Evolutionary conservation across 2,797 vertebrate genomes (phyloP).

Genomic region (Pelobates cultripes): DNA sequence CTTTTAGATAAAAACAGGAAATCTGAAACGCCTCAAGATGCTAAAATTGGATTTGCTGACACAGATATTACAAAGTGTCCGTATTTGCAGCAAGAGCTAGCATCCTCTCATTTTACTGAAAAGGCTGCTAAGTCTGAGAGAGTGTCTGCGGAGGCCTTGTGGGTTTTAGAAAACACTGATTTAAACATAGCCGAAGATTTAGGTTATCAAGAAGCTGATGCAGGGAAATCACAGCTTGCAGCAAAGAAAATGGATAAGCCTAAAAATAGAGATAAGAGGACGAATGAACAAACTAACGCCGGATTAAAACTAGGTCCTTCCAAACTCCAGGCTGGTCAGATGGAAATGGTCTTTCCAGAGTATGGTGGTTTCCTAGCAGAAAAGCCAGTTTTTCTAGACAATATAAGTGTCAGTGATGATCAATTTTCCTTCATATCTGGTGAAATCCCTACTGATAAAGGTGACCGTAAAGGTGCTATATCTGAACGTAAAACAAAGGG

Average conservation of each 20-base stretch:
- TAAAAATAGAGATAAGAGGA: constrained; percentile 25
- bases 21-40: neutral
- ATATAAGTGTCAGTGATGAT: neutral
- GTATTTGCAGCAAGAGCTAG: constrained; percentile 24
- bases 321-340: neutral
- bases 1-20: neutral
- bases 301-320: neutral
- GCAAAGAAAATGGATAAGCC: constrained; percentile 28
- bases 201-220: neutral
- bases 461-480: neutral
- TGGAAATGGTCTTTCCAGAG: neutral
- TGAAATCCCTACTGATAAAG: neutral
- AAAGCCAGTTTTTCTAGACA: neutral
- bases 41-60: constrained; percentile 15
- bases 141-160: neutral
- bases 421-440: neutral
- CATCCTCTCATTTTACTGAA: neutral
- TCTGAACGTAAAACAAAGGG: neutral
- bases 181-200: neutral
- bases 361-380: neutral
- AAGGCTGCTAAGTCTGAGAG: neutral
- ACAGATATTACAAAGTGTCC: constrained; percentile 27
- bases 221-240: neutral
- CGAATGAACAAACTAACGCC: neutral
- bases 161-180: neutral